Conservation (phyloP, 2,113 vertebrate species). For the Tragelaphus imberbis region DNA sequence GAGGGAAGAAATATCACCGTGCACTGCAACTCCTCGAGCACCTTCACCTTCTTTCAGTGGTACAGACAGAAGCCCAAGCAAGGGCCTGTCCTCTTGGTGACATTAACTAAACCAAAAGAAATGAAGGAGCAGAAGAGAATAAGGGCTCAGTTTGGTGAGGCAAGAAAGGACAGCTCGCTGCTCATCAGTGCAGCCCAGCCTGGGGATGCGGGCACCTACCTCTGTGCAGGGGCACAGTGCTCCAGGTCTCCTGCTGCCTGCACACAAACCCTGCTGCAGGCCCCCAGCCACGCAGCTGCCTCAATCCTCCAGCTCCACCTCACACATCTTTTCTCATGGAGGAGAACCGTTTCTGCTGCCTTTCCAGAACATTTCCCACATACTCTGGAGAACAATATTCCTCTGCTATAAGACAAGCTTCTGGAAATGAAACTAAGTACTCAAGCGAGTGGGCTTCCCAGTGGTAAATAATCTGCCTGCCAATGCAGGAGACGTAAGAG, state of each 20-base stretch:
- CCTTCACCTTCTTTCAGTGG: background rate
- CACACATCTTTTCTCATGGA: too few relatives aligned
- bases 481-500: background rate
- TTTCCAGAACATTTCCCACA: background rate
- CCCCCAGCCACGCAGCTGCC: background rate
- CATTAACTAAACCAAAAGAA: background rate
- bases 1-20: background rate
- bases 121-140: background rate
- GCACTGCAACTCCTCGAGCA: background rate
- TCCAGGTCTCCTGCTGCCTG: background rate
- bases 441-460: background rate
- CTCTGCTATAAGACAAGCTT: background rate
- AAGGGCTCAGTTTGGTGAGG: background rate
- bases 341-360: background rate
- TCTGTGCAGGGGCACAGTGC: conserved; percentile 8
- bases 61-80: background rate
- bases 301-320: background rate
- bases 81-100: conserved; percentile 14
- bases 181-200: background rate
- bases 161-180: conserved; percentile 27
- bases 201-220: background rate
- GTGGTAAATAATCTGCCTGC: background rate
- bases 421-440: background rate
- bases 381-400: background rate
- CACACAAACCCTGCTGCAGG: background rate